Evolutionary conservation across 2,888 invertebrate genomes (phyloP).

Genomic region (Bugula neritina): DNA sequence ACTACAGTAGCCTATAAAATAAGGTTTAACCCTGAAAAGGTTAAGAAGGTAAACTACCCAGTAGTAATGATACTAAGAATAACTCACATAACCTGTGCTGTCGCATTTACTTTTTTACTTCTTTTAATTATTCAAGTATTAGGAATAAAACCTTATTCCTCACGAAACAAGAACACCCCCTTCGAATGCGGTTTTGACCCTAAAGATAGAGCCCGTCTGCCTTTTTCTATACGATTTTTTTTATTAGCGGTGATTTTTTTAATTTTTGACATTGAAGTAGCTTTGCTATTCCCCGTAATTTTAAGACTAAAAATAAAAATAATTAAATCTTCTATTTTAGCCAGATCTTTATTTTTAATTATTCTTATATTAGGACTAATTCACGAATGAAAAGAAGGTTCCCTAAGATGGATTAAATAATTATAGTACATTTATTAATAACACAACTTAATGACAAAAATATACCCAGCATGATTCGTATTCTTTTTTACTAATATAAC

Average conservation of each 20-base stretch:
- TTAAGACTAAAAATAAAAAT: constrained; percentile 10
- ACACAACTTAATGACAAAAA: constrained; percentile 2
- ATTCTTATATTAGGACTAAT: constrained; percentile 59
- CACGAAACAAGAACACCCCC: constrained; percentile 41
- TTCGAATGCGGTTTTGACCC: constrained; percentile 65
- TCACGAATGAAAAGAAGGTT: constrained; percentile 61
- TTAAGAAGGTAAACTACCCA: not conserved
- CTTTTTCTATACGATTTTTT: constrained; percentile 63
- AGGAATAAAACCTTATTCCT: not conserved
- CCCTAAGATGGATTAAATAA: constrained; percentile 58
- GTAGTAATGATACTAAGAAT: not conserved
- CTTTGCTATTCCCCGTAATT: constrained; percentile 59
- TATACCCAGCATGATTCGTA: constrained; percentile 9
- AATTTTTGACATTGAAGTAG: constrained; percentile 70
- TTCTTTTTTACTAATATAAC: constrained; percentile 18
- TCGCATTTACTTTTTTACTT: not conserved
- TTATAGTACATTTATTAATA: constrained; percentile 23
- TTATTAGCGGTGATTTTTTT: constrained; percentile 65
- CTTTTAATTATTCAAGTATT: not conserved
- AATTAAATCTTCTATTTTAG: constrained; percentile 33
- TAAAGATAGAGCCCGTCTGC: constrained; percentile 56
- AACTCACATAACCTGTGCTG: not conserved
- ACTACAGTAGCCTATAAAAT: constrained; percentile 6
- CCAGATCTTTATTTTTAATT: constrained; percentile 47
- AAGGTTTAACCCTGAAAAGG: constrained; percentile 12